Base-by-base conservation (phyloP, 2,113 vertebrate genomes). In the cattle (Bos taurus) region DNA sequence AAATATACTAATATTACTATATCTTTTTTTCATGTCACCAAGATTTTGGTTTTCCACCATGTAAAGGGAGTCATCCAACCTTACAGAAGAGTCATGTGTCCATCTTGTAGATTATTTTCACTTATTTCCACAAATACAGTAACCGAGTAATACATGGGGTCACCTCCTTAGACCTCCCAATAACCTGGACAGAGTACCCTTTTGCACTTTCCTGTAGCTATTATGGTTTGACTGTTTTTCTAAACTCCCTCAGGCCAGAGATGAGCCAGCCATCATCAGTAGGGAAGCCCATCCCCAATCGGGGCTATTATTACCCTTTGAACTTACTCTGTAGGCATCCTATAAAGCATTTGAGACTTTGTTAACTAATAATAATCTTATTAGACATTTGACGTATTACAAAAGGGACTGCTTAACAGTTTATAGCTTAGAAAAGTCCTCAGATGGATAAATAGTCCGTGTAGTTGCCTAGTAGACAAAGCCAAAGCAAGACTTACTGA, bases 371-470 rank as follows among this genome's bases (percentile, higher is more conserved):
- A 90, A 88, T 91, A 82, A 60, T 89, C 57, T 80, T 83, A 28
- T 40, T 74, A 74, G 36, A 78, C 52, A 71, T 89, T 33, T 89
- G 84, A 78, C 17, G 67, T 74, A 90, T 54, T 95, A 40, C 14
- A 30, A 92, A 71, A 33, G 36, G 46, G 15, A 43, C 13, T 13
- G 15, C 23, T 60, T 33, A 83, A 95, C 52, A 96, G 40, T 77
- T 94, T 88, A 36, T 48, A 33, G 33, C 56, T 89, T 94, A 89
- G 82, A 62, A 94, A 95, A 95, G 67, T 46, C 78, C 84, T 88
- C 26, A 62, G 40, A 36, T 86, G 16, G 54, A 54, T 74, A 88
- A 80, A 86, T 19, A 54, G 25, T 78, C n/a, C 40, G 33, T 40
- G 17, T 26, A 43, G 23, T 54, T 33, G 23, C 21, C n/a, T 21